These are phyloP conservation scores for Chionomys nivalis DNA, from an alignment of 2,113 vertebrate species.

Conservation along the genomic window DNA sequence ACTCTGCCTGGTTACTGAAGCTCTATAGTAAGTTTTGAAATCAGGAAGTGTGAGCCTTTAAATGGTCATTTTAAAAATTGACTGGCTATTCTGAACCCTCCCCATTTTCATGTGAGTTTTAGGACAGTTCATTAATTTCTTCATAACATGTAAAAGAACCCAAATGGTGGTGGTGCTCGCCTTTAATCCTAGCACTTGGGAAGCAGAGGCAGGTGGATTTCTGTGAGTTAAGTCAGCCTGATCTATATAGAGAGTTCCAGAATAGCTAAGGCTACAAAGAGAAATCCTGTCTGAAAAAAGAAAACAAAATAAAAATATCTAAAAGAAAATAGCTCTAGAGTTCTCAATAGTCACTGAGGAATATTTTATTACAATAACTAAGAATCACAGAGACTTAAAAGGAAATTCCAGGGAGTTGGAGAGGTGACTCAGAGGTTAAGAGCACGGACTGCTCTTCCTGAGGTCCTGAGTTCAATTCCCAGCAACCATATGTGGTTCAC, in stretches of 20 bases:
- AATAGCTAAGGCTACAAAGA: not conserved
- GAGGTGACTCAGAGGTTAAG: no score
- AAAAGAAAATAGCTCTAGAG: not conserved
- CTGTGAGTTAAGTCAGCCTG: not conserved
- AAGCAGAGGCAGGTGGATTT: not conserved
- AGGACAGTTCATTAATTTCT: not conserved
- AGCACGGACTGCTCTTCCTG: no score
- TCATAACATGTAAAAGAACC: not conserved
- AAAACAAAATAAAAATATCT: not conserved
- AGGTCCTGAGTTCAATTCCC: no score
- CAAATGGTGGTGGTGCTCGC: not conserved
- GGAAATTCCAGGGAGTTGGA: not conserved
- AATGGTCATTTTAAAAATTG: no score
- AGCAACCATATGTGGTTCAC: no score
- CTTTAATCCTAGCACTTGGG: no score
- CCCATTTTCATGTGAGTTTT: not conserved
- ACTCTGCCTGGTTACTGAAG: not conserved
- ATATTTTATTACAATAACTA: conserved; percentile 15
- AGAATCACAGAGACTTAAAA: not conserved
- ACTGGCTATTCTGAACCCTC: no score
- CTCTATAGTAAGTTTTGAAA: no score
- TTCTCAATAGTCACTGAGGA: conserved; percentile 23
- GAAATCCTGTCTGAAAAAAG: not conserved
- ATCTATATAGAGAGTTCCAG: not conserved
- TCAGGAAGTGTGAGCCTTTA: no score